A percentile compares a stretch with the other conserved stretches of the same genome.
Conservation (phyloP, 2,888 invertebrate species). For the Branchipolynoe longqiensis region DNA sequence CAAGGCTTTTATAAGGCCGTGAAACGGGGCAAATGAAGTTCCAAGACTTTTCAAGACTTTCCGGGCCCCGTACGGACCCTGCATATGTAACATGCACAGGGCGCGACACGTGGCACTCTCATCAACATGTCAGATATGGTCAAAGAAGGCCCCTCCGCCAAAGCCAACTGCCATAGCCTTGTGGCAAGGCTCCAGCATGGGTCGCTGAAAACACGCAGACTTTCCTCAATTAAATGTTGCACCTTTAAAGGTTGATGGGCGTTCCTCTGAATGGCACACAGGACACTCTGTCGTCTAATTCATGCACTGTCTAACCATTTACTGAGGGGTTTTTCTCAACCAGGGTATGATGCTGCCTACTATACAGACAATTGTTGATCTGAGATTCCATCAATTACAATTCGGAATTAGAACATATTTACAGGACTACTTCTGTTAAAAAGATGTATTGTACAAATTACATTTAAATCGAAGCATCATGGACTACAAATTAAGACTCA, state of each 20-base stretch:
- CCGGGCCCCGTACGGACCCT: no score
- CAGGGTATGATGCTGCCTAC: slow-evolving; percentile 39
- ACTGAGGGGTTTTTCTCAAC: not conserved
- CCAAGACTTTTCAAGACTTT: no score
- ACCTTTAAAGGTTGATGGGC: no score
- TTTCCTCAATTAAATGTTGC: no score
- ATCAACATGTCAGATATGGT: no score
- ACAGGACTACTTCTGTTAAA: slow-evolving; percentile 47
- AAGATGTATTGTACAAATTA: slow-evolving; percentile 47
- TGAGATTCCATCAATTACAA: slow-evolving; percentile 45
- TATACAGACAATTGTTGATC: slow-evolving; percentile 41
- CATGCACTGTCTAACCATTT: slow-evolving; percentile 22
- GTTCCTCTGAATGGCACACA: slow-evolving; percentile 32
- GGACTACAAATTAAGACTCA: slow-evolving; percentile 38
- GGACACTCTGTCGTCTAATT: not conserved
- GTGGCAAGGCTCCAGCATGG: no score
- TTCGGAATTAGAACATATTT: slow-evolving; percentile 39
- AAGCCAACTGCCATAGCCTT: no score
- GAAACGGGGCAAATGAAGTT: no score
- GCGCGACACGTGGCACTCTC: not conserved
- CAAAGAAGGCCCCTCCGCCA: no score
- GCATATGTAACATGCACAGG: no score
- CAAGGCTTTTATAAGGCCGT: no score
- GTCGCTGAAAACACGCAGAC: no score
- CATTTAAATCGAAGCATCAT: slow-evolving; percentile 45